Evolutionary conservation across 2,113 vertebrate species (phyloP), one percentile per base, ranked within the genome.

Genomic region (Tapirus terrestris): DNA sequence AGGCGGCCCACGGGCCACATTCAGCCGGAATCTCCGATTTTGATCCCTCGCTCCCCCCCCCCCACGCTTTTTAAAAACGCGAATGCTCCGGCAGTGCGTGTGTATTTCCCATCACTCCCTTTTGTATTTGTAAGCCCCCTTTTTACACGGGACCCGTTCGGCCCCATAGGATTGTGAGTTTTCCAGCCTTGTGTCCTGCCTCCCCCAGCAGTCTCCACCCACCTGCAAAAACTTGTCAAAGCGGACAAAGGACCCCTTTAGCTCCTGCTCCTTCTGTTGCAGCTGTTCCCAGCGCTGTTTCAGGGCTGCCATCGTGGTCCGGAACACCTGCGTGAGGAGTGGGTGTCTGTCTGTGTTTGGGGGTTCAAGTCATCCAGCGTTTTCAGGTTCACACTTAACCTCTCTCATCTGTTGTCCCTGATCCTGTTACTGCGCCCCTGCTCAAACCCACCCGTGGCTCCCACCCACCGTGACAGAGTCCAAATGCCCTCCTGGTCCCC

Each of bases 181-280:
- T 33, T 36, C 67, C 43, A 13, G 36, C 20, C 36, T 3, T 9
- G 16, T 14, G 72, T n/a, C 33, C 25, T 18, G 13, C 45, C 29
- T 39, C 90, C 27, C 17, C 10, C 81, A 21, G 31, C 58, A 45
- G 70, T 5, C 36, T 25, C 56, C 73, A 31, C 2, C 60, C 83
- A 99, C 99, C 99, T 99, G 98, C 5, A 99, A 87, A 96, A 99
- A 99, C 84, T 97, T 97, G 23, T 99, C 75, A 16, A 98, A 99
- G 63, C 93, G 97, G 45, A 97, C 33, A 14, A 98, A 51, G 1
- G 98, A 97, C 0, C 97, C 97, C 81, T 86, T 98, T 2, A 98
- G 96, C 80, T 97, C 97, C 56, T 98, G 90, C 11, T 98, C 43
- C 75, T 99, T 98, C 89, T 61, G 97, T 3, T 87, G 77, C 93